Conservation (phyloP, 2,797 vertebrate species). For the Pangasius larnaudii region DNA sequence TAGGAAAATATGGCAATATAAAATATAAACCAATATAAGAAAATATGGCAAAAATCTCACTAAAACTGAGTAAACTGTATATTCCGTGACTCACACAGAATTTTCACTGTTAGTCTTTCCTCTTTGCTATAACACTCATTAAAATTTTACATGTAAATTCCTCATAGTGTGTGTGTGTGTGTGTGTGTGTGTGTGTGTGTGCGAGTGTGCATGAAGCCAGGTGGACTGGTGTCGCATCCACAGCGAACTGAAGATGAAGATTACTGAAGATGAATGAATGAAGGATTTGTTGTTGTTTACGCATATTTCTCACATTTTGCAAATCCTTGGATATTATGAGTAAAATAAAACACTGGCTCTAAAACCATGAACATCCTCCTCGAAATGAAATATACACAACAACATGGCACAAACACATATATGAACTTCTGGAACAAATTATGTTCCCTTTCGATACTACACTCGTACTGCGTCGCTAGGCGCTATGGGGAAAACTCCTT, state of each 20-base stretch:
- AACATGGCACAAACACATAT: neutral
- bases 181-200: neutral
- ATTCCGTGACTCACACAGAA: neutral
- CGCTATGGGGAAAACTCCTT: too few species aligned
- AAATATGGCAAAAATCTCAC: neutral
- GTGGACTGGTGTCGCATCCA: neutral
- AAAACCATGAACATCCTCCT: neutral
- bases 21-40: neutral
- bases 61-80: neutral
- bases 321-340: neutral
- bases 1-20: neutral
- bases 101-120: neutral
- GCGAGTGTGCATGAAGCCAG: neutral
- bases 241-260: neutral
- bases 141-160: neutral
- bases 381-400: neutral
- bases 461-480: too few species aligned
- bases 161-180: neutral
- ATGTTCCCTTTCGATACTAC: too few species aligned
- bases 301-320: neutral
- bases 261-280: neutral
- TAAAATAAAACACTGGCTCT: neutral
- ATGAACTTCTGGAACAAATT: neutral
- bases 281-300: neutral
- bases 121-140: neutral